Percentiles rank a stretch among this genome's conserved stretches.
Conservation (phyloP, 53 echinoderm and acorn worm species). For the Arbacia lixula region DNA sequence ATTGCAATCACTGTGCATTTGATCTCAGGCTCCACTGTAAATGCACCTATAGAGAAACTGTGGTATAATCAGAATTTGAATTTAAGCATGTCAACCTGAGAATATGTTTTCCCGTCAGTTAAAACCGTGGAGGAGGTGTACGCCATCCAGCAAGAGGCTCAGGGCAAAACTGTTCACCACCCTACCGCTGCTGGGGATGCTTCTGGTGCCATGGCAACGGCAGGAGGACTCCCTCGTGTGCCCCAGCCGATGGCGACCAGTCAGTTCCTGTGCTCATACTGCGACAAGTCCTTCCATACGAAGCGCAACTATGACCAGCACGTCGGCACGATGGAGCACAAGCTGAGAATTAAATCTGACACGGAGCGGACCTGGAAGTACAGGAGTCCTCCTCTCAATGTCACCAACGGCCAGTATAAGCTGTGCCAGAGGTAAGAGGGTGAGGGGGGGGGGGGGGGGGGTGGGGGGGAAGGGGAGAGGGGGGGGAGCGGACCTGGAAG, state of each 20-base stretch:
- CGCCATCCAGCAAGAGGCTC: conserved; percentile 42
- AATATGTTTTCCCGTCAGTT: conserved; percentile 32
- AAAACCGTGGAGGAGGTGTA: conserved; percentile 72
- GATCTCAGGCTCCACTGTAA: too few species aligned
- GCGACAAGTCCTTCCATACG: conserved; percentile 67
- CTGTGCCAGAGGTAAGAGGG: conserved; percentile 48
- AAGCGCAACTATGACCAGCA: conserved; percentile 71
- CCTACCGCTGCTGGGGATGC: conserved; percentile 7
- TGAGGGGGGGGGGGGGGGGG: too few species aligned
- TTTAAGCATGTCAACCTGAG: too few species aligned
- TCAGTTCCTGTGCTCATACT: conserved; percentile 72
- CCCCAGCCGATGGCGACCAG: conserved; percentile 17
- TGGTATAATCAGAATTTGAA: too few species aligned
- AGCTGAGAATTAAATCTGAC: conserved; percentile 82
- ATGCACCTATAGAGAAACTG: too few species aligned
- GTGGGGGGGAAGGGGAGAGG: too few species aligned
- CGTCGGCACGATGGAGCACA: conserved; percentile 70
- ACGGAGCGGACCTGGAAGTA: conserved; percentile 85
- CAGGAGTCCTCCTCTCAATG: conserved; percentile 81
- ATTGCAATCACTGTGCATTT: too few species aligned
- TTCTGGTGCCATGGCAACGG: not conserved
- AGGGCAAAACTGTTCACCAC: conserved; percentile 1
- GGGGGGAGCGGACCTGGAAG: too few species aligned
- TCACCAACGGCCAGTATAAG: conserved; percentile 74
- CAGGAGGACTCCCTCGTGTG: not conserved